Percentiles rank a stretch among this genome's conserved stretches.
Evolutionary conservation across 2,113 vertebrate genomes (phyloP).

Genomic region (Gnathonemus echidnorhynchus): DNA sequence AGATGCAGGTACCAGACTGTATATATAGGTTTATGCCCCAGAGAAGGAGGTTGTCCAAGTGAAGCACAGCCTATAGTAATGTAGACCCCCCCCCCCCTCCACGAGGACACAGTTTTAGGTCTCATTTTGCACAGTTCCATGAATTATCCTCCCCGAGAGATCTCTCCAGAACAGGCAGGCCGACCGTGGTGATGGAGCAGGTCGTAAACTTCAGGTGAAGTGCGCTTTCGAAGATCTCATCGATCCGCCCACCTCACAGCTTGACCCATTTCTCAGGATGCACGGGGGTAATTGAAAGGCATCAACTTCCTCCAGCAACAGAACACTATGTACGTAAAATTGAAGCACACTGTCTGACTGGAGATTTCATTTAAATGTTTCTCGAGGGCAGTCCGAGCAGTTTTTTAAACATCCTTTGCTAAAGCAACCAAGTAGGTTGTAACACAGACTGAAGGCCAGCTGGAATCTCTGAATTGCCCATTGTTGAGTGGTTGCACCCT

Average conservation of each 20-base stretch:
- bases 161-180: not conserved
- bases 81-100: not conserved
- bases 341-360: not conserved
- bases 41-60: not conserved
- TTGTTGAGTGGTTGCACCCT: not conserved
- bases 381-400: no score
- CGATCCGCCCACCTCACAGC: not conserved
- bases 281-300: not conserved
- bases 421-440: not conserved
- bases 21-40: slow-evolving; percentile 13
- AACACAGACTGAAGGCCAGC: not conserved
- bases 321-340: not conserved
- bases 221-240: not conserved
- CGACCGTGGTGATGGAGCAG: not conserved
- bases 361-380: not conserved
- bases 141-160: not conserved
- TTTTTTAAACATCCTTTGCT: not conserved
- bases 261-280: not conserved
- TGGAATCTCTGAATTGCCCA: not conserved
- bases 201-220: not conserved
- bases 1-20: not conserved
- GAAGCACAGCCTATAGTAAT: not conserved
- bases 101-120: not conserved
- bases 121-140: not conserved
- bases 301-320: not conserved